phyloP scores from a whole-genome alignment of 2,888 invertebrate species.

The Saturnia pavonia region DNA sequence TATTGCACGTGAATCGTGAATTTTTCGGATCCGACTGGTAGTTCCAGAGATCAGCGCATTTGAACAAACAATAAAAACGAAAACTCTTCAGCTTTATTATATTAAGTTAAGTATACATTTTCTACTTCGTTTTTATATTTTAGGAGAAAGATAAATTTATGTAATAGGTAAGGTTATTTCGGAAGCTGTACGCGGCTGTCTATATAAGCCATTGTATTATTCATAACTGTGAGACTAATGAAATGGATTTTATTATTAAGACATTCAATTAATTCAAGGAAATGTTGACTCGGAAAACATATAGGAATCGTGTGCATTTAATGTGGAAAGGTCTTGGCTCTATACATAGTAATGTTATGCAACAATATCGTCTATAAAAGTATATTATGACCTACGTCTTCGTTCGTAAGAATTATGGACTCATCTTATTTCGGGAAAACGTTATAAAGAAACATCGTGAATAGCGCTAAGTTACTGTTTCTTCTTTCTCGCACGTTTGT shows the following conservation, averaged over 20 bases:
- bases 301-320: neutral
- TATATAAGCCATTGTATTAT: conserved; percentile 4
- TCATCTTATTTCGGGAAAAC: neutral
- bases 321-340: neutral
- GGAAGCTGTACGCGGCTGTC: neutral
- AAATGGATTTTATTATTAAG: conserved; percentile 4
- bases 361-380: neutral
- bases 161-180: neutral
- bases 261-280: conserved; percentile 9
- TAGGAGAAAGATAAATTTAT: neutral
- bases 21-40: no score
- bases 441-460: neutral
- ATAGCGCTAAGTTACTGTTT: neutral
- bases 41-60: no score
- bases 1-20: no score
- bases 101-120: no score
- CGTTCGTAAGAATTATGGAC: neutral
- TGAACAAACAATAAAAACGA: no score
- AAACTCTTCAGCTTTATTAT: no score
- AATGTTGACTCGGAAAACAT: conserved; percentile 9
- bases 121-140: neutral
- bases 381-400: neutral
- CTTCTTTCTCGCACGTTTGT: neutral
- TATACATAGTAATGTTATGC: neutral
- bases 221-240: conserved; percentile 3